A percentile compares a stretch with the other conserved stretches of the same genome.
Evolutionary conservation across 2,888 invertebrate species (phyloP).

Genomic region (Lepidochitona cinerea): DNA sequence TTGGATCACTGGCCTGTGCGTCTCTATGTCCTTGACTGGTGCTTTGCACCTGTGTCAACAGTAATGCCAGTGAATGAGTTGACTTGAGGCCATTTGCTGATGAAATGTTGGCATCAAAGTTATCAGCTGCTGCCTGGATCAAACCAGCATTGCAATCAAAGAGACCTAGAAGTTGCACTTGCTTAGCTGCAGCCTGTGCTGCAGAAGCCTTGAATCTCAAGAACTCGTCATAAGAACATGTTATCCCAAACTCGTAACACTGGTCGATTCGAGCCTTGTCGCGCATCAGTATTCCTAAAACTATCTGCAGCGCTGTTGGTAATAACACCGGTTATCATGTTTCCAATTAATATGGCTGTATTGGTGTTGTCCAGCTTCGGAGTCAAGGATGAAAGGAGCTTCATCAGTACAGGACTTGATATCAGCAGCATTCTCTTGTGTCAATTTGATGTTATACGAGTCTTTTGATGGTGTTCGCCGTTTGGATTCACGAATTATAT

Average conservation of each 20-base stretch:
- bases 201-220: constrained; percentile 36
- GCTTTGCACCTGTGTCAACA: no score
- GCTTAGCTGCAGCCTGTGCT: constrained; percentile 23
- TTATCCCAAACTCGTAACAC: constrained; percentile 14
- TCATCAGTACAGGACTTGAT: no score
- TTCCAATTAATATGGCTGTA: constrained; percentile 11
- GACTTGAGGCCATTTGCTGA: constrained; percentile 27
- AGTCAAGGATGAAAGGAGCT: background rate
- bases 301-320: constrained; percentile 12
- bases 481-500: no score
- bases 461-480: no score
- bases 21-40: no score
- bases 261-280: background rate
- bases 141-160: constrained; percentile 17
- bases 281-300: constrained; percentile 5
- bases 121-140: constrained; percentile 25
- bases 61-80: constrained; percentile 23
- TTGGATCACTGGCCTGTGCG: no score
- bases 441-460: no score
- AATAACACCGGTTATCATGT: constrained; percentile 15
- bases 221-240: constrained; percentile 37
- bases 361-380: background rate
- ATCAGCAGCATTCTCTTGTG: no score
- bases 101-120: constrained; percentile 31
- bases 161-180: background rate